A percentile compares a stretch with the other conserved stretches of the same genome.
Evolutionary conservation across 2,113 vertebrate species (phyloP).

Genomic region (Martes martes): DNA sequence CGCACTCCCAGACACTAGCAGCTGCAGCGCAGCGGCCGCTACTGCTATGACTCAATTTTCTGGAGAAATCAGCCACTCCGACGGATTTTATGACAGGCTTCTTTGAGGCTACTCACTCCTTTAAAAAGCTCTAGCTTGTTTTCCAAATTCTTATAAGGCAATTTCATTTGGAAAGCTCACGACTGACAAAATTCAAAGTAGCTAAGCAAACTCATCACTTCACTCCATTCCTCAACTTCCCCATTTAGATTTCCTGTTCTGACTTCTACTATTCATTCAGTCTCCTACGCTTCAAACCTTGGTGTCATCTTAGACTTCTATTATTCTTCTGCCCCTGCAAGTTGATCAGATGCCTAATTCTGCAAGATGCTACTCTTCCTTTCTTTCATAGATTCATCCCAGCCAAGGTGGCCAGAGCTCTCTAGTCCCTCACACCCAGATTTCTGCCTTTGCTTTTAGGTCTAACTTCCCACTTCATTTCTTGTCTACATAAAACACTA

Average conservation of each 20-base stretch:
- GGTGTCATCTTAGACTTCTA: not conserved
- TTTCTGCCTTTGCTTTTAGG: not conserved
- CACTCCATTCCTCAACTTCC: not conserved
- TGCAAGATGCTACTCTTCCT: not conserved
- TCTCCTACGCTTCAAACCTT: not conserved
- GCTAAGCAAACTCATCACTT: not conserved
- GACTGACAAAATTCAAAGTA: not conserved
- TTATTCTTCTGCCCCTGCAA: not conserved
- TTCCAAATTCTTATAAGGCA: slow-evolving; percentile 25
- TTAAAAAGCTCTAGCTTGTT: not conserved
- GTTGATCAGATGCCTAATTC: not conserved
- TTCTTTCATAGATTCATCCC: not conserved
- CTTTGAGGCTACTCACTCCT: not conserved
- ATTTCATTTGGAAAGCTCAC: not conserved
- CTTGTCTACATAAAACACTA: not conserved
- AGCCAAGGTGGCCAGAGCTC: not conserved
- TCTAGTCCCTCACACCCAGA: not conserved
- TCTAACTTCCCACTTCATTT: not conserved
- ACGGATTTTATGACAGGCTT: not conserved
- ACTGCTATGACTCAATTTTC: not conserved
- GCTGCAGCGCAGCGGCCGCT: accelerated
- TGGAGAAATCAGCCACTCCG: not conserved
- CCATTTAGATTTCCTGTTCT: not conserved
- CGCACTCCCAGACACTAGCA: not conserved
- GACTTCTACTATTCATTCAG: not conserved